Base-by-base conservation (phyloP, 2,888 invertebrate genomes). In the Trichogramma evanescens region DNA sequence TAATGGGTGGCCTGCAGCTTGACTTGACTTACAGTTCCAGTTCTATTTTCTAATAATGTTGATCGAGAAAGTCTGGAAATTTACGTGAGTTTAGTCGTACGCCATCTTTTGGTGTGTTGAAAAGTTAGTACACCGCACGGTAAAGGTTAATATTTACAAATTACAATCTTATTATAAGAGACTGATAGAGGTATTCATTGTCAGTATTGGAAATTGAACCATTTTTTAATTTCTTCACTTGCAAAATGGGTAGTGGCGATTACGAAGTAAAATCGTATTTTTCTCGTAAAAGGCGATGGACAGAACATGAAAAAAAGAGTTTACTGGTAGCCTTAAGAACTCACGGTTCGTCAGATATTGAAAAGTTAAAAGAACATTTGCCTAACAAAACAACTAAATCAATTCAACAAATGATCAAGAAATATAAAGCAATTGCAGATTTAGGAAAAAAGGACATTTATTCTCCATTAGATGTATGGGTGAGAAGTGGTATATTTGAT, bases 291-390 rank as follows among this genome's bases (percentile, higher is more conserved):
- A 63, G 56, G 44, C 55, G 62, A 9, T 74, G 74, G 74, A 69
- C 67, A 9, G 66, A 61, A 10, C 48, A 54, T 4, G 72, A 76
- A 5, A 74, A 74, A 55, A 50, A 62, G 42, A 62, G 53, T 5
- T 65, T 77, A 10, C 60, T 77, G n/a, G 65, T 64, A 51, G 71
- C 68, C 38, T 53, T 77, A 2, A 68, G 68, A 63, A 63, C 66
- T 45, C 67, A 70, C 58, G 76, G 77, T 42, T 66, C 69, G 56
- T 58, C 61, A 4, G 68, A 77, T 64, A 56, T 71, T 13, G 2
- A 41, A 4, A 54, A 54, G 26, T 7, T 65, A 2, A 61, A 56
- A 44, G 5, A 8, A 1, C 5, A 69, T 43, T 53, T 76, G 8
- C 70, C 72, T 0, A 57, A 64, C 4, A 71, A 70, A 65, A 61